phyloP scores from a whole-genome alignment of 2,797 vertebrate species.

The Natrix natrix region DNA sequence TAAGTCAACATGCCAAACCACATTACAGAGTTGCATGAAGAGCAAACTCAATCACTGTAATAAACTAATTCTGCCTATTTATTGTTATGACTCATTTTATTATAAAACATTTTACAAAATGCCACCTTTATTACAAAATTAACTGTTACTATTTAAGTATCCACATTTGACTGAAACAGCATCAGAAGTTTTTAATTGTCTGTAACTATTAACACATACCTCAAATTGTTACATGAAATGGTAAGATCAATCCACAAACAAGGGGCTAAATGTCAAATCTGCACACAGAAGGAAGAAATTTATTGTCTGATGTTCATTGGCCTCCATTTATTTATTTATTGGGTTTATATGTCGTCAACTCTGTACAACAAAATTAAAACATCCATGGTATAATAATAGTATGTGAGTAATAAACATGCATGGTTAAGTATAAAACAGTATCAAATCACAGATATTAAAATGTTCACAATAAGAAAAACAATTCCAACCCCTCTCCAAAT shows the following conservation, averaged over 20 bases:
- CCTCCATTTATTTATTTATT: not conserved
- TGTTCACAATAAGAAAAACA: not conserved
- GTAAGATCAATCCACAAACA: not conserved
- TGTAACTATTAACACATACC: not conserved
- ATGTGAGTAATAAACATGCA: not conserved
- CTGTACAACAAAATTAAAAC: not conserved
- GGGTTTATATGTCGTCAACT: not conserved
- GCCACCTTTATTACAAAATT: not conserved
- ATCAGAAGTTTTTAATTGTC: not conserved
- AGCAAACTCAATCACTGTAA: not conserved
- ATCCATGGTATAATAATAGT: not conserved
- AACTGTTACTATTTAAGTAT: not conserved
- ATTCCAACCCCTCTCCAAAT: not conserved
- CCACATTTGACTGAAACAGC: not conserved
- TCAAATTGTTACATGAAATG: not conserved
- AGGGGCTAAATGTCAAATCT: not conserved
- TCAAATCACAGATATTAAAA: not conserved
- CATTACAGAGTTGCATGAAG: not conserved
- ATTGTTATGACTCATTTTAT: not conserved
- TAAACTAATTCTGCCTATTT: not conserved
- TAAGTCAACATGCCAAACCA: not conserved
- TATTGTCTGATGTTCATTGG: not conserved
- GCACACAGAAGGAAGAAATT: not conserved
- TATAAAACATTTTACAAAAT: not conserved
- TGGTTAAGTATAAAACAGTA: not conserved